Conservation (phyloP, 1,140 invertebrate genomes). For the Helicoverpa zea region DNA sequence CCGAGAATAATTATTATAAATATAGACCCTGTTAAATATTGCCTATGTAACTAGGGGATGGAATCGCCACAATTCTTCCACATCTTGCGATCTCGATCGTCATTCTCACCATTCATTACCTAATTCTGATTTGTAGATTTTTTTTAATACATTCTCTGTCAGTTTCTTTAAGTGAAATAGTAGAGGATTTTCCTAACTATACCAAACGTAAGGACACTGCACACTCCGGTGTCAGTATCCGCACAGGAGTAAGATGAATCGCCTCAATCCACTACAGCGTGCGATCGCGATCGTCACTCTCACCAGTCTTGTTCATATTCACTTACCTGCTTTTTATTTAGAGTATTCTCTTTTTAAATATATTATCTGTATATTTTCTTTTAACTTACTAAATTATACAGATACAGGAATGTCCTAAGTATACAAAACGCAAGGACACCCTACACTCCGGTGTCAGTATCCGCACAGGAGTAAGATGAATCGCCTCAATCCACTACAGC, state of each 20-base stretch:
- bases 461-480: conserved; percentile 55
- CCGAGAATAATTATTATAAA: too few relatives aligned
- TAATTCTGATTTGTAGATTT: too few relatives aligned
- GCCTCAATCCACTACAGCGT: conserved; percentile 52
- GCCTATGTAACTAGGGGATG: too few relatives aligned
- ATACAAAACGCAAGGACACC: neutral
- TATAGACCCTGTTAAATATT: too few relatives aligned
- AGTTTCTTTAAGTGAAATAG: too few relatives aligned
- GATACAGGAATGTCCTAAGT: too few relatives aligned
- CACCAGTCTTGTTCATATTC: conserved; percentile 26
- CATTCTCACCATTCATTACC: too few relatives aligned
- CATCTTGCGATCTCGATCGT: too few relatives aligned
- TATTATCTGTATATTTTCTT: too few relatives aligned
- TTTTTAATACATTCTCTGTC: too few relatives aligned
- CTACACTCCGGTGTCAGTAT: conserved; percentile 46
- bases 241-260: conserved; percentile 56
- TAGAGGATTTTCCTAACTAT: neutral
- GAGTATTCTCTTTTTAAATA: neutral
- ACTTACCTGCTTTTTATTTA: conserved; percentile 23
- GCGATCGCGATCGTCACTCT: conserved; percentile 45
- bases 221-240: conserved; percentile 47
- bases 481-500: conserved; percentile 53
- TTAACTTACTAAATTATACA: too few relatives aligned
- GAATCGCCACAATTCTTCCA: too few relatives aligned
- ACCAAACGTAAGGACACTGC: neutral